These are phyloP conservation scores for Nothobranchius furzeri DNA, from an alignment of 2,113 vertebrate species.

Conservation along the genomic window DNA sequence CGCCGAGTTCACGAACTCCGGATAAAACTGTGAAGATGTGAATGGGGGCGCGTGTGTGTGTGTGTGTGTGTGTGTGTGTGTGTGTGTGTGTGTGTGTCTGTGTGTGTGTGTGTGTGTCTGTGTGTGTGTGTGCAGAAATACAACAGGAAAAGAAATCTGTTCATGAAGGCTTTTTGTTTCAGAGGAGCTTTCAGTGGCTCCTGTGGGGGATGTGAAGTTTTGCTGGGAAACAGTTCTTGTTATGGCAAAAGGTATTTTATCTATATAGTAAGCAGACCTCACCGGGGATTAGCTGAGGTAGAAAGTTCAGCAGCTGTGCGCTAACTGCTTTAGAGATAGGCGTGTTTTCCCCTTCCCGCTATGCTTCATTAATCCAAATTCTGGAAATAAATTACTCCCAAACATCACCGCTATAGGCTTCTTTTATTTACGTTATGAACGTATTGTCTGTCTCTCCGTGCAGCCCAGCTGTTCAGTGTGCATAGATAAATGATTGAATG, in stretches of 20 bases:
- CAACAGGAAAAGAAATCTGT: slow-evolving; percentile 27
- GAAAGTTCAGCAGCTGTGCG: slow-evolving; percentile 51
- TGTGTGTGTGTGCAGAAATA: neutral
- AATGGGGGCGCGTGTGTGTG: too few species aligned
- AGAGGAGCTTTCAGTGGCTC: slow-evolving; percentile 28
- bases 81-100: too few species aligned
- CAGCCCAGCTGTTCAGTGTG: slow-evolving; percentile 38
- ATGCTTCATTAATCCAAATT: slow-evolving; percentile 37
- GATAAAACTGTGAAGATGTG: slow-evolving; percentile 11
- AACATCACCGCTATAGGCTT: slow-evolving; percentile 25
- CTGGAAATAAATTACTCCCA: slow-evolving; percentile 11
- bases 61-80: too few species aligned
- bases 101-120: too few species aligned
- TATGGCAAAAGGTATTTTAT: slow-evolving; percentile 25
- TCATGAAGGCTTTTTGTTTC: slow-evolving; percentile 29
- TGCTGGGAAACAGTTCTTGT: slow-evolving; percentile 45
- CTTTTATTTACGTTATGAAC: slow-evolving; percentile 47
- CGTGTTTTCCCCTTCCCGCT: slow-evolving; percentile 21
- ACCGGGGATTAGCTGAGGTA: slow-evolving; percentile 42
- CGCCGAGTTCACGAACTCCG: slow-evolving; percentile 63
- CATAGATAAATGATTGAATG: slow-evolving; percentile 63
- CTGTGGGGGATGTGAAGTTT: slow-evolving; percentile 41
- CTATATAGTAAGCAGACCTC: slow-evolving; percentile 47
- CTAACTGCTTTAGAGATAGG: slow-evolving; percentile 23
- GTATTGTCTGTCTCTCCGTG: slow-evolving; percentile 26